phyloP scores from a whole-genome alignment of 2,797 vertebrate genomes.

The Anas bahamensis region DNA sequence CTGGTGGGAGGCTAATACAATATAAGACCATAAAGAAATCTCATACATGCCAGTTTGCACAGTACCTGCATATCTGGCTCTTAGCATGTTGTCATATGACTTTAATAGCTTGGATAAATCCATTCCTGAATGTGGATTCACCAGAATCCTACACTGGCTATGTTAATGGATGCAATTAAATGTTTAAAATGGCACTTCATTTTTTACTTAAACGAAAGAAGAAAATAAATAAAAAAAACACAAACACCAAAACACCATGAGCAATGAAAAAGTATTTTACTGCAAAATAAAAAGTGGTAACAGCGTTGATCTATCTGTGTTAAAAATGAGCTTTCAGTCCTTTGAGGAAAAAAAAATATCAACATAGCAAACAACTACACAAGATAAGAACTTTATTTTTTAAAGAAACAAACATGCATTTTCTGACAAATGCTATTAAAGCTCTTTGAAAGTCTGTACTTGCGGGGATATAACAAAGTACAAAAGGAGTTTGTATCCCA shows the following conservation, averaged over 20 bases:
- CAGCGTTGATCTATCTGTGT: neutral
- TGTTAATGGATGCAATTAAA: neutral
- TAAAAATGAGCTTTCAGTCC: neutral
- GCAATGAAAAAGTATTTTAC: neutral
- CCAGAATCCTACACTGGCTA: neutral
- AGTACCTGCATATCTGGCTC: neutral
- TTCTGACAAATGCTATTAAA: neutral
- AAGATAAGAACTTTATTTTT: neutral
- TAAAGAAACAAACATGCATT: neutral
- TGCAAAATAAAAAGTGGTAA: neutral
- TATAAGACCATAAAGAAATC: constrained; percentile 1
- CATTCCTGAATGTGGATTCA: neutral
- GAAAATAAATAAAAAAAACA: neutral
- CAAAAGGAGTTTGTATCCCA: neutral
- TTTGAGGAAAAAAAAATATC: neutral
- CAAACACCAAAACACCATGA: neutral
- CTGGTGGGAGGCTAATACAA: constrained; percentile 20
- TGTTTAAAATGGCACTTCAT: neutral
- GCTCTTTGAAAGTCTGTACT: neutral
- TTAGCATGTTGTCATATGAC: neutral
- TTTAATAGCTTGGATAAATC: constrained; percentile 25
- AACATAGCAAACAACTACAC: neutral
- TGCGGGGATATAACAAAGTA: neutral
- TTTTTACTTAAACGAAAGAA: neutral
- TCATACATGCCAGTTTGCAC: neutral